phyloP scores from a whole-genome alignment of 2,113 vertebrate genomes.

The Anguilla japonica region DNA sequence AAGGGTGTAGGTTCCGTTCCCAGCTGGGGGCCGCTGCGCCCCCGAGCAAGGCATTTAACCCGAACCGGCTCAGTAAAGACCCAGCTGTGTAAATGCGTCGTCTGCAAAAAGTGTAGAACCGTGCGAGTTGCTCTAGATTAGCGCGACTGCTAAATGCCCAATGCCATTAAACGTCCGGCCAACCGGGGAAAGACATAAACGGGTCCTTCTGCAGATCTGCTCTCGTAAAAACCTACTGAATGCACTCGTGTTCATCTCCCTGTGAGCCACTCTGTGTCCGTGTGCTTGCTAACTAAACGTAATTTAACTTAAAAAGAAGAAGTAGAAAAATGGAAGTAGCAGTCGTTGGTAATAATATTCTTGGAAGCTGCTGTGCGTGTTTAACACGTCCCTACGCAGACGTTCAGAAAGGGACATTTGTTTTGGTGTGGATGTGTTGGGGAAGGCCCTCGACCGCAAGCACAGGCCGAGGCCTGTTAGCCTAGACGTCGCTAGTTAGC shows the following conservation, averaged over 20 bases:
- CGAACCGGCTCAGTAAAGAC: too few relatives aligned
- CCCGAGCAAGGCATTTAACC: neutral
- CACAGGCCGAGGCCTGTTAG: too few relatives aligned
- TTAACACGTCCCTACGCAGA: neutral
- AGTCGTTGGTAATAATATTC: neutral
- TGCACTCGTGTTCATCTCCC: neutral
- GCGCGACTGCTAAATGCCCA: neutral
- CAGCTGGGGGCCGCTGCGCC: neutral
- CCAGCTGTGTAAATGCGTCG: too few relatives aligned
- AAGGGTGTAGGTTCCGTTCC: too few relatives aligned
- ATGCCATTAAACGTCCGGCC: neutral
- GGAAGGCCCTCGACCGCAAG: too few relatives aligned
- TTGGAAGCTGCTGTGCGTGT: neutral
- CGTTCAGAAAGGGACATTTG: neutral
- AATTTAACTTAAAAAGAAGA: neutral
- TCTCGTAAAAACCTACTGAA: neutral
- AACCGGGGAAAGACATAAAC: neutral
- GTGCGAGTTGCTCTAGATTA: too few relatives aligned
- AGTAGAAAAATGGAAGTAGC: neutral
- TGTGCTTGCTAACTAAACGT: neutral
- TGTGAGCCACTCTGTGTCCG: neutral
- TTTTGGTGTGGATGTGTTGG: neutral
- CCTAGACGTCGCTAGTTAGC: too few relatives aligned
- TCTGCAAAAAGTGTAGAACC: too few relatives aligned
- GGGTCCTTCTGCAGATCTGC: neutral